Base-by-base conservation (phyloP, 2,113 vertebrate species). In the Tragulus kanchil region DNA sequence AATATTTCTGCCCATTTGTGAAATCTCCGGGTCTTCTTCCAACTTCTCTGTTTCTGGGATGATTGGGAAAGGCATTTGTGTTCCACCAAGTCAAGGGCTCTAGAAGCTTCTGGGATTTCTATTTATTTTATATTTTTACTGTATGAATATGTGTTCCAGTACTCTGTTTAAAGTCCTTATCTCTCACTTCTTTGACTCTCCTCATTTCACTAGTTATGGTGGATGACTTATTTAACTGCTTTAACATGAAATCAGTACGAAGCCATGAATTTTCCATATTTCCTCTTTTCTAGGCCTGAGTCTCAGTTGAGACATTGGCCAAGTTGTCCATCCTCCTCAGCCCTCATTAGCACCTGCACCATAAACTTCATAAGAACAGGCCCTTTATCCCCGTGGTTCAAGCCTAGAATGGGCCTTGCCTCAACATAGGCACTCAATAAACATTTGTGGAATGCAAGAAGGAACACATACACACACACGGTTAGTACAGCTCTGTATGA, bases 141-240 rank as follows among this genome's bases (percentile, higher is more conserved):
- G 5, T 85, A 2, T 56, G 81, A 77, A 23, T 28, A 6, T 14
- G 16, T 26, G 64, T 21, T 86, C 31, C 52, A 8, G 31, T 42
- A 45, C 25, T 16, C 9, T 67, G 50, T 21, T 89, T 85, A 25
- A 67, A 81, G n/a, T 81, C 50, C 25, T 94, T 62, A 26, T 89
- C 89, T 96, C 78, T n/a, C 6, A 61, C 5, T 69, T 75, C 62
- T 56, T 93, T 28, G 45, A 4, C 31, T 75, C 11, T 31, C 26
- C 25, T 90, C 28, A 31, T 94, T 69, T 59, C 42, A 36, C 64
- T 86, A 84, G 45, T 62, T 75, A 73, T 42, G 36, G 26, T 61
- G 92, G 78, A 83, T 92, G 92, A 92, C 82, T 95, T 65, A 85
- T 64, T 90, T 79, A 83, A 69, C n/a, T 65, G 42, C n/a, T 50